Evolutionary conservation across 2,113 vertebrate genomes (phyloP).

Genomic region (Origma solitaria): DNA sequence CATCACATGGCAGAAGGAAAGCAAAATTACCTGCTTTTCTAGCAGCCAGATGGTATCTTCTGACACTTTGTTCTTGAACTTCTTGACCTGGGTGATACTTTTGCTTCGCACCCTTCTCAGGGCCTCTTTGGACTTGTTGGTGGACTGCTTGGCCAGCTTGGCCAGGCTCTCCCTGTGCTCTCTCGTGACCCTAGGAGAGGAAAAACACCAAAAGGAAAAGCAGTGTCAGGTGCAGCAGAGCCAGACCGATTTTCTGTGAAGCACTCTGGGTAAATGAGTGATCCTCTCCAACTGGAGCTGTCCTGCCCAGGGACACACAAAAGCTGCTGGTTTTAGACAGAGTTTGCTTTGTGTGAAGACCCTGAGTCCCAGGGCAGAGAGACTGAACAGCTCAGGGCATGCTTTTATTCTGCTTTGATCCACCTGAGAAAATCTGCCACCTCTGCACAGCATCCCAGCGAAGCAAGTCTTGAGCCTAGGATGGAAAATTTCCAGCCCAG

Average conservation of each 20-base stretch:
- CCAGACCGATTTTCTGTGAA: neutral
- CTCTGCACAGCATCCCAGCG: neutral
- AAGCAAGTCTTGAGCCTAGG: slow-evolving; percentile 7
- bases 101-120: slow-evolving; percentile 81
- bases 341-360: neutral
- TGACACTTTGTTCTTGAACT: slow-evolving; percentile 80
- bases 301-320: neutral
- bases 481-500: slow-evolving; percentile 41
- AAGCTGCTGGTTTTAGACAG: neutral
- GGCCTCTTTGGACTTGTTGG: slow-evolving; percentile 92
- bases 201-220: neutral
- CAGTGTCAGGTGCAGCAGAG: neutral
- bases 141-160: slow-evolving; percentile 88
- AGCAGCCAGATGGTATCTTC: slow-evolving; percentile 88
- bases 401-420: neutral
- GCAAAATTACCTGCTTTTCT: slow-evolving; percentile 87
- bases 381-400: neutral
- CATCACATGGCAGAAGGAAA: neutral
- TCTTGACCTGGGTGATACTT: slow-evolving; percentile 82
- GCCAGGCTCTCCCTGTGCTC: slow-evolving; percentile 90
- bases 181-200: slow-evolving; percentile 82
- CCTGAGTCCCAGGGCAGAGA: neutral
- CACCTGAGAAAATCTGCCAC: neutral
- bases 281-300: neutral
- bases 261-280: neutral